These are phyloP conservation scores for Saguinus imperator DNA, from an alignment of 2,113 vertebrate genomes.

Conservation along the genomic window DNA sequence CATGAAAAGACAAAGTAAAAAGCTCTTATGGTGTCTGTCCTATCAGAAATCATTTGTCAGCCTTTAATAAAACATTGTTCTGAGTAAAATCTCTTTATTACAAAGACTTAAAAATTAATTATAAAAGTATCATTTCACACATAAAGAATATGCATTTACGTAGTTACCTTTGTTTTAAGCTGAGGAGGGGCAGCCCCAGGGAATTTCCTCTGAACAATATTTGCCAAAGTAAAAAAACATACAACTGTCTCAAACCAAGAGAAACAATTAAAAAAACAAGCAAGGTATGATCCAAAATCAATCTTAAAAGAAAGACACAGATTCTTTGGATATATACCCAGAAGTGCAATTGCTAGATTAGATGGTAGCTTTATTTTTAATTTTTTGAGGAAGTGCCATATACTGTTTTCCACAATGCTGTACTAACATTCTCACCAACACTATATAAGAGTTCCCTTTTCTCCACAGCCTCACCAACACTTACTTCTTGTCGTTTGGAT, in stretches of 20 bases:
- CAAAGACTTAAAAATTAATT: constrained; percentile 42
- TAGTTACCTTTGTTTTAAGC: neutral
- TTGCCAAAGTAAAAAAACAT: neutral
- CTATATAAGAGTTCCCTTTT: neutral
- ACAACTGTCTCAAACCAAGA: neutral
- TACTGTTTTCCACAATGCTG: neutral
- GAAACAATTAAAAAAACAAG: constrained; percentile 32
- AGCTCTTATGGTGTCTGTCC: neutral
- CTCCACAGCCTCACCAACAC: neutral
- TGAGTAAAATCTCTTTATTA: neutral
- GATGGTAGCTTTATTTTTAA: neutral
- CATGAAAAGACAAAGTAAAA: constrained; percentile 48
- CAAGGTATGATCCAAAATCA: neutral
- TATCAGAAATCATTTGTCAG: neutral
- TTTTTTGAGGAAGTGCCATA: neutral
- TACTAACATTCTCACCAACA: neutral
- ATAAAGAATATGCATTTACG: constrained; percentile 8
- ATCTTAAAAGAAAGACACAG: constrained; percentile 2
- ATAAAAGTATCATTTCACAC: neutral
- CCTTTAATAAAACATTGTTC: neutral
- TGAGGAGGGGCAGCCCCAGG: neutral
- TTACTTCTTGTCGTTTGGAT: neutral
- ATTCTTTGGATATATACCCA: neutral
- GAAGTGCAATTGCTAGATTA: neutral
- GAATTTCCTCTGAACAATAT: constrained; percentile 2